Percentiles rank a stretch among this genome's conserved stretches.
Evolutionary conservation across 1,140 invertebrate genomes (phyloP).

Genomic region (Anastatus disparis): DNA sequence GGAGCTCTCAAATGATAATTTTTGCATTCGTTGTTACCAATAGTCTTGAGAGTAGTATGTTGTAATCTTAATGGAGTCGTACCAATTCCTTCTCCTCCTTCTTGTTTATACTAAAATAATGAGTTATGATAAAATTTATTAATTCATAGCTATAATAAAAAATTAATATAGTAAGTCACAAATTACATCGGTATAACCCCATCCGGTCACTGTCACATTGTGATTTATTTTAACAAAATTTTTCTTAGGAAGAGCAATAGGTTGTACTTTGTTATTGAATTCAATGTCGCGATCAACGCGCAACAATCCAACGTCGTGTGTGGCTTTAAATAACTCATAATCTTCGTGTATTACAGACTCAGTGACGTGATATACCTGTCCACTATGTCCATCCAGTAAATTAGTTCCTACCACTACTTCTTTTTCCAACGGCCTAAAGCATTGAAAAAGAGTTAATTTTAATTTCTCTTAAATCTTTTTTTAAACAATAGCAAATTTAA

Average conservation of each 20-base stretch:
- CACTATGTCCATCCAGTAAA: conserved; percentile 60
- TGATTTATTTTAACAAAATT: conserved; percentile 37
- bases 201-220: conserved; percentile 60
- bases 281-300: conserved; percentile 51
- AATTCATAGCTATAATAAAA: too few species aligned
- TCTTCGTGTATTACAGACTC: conserved; percentile 57
- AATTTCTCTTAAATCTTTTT: too few species aligned
- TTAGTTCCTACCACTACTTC: conserved; percentile 61
- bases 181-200: conserved; percentile 61
- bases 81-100: too few species aligned
- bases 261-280: conserved; percentile 55
- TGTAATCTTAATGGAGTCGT: too few species aligned
- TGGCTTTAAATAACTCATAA: conserved; percentile 46
- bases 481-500: too few species aligned
- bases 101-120: too few species aligned
- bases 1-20: too few species aligned
- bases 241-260: conserved; percentile 41
- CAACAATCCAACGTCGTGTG: conserved; percentile 68
- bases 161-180: too few species aligned
- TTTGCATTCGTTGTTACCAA: too few species aligned
- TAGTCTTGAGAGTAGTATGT: too few species aligned
- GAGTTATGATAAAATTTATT: too few species aligned
- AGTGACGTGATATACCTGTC: conserved; percentile 60
- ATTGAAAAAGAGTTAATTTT: too few species aligned
- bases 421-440: conserved; percentile 53